Evolutionary conservation across 2,797 vertebrate genomes (phyloP), one percentile per base, ranked within the genome.

Genomic region (Aythya fuligula): DNA sequence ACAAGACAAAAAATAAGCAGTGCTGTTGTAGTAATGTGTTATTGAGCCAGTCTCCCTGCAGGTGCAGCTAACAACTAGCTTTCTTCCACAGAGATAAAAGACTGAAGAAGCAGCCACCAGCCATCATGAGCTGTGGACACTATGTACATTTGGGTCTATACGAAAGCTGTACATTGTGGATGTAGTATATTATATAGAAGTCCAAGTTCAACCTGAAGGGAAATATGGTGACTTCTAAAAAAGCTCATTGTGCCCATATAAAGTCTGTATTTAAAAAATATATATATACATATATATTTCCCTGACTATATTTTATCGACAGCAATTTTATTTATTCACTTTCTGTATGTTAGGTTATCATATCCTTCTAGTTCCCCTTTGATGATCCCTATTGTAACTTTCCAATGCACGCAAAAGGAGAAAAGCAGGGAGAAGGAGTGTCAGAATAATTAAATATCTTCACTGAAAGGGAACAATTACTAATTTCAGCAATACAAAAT

Each of bases 381-480:
- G 69, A 78, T 27, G 32, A 67, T 20, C 28, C n/a, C 24, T 30
- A 11, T 4, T 65, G 70, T 34, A 89, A 41, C 39, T 65, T 95
- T 53, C 71, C 36, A 67, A 73, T 41, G 12, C 21, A 72, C 28
- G 38, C 43, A 74, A 71, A 47, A 39, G 71, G 54, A 4, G 19
- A 87, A 72, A 91, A 83, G 22, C 17, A 75, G 32, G 22, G 70
- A 81, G 67, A 79, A 58, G 57, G 17, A 92, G 6, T 18, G 45
- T 86, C 36, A 78, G 49, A 43, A 92, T 89, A 96, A 96, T 93
- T 70, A 92, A 95, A 64, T 30, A 13, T 30, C 38, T 89, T 92
- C 66, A 87, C 54, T 71, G 43, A 81, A 96, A 79, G 54, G 13
- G 10, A 94, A 76, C 18, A 89, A 89, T 91, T 91, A 89, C 56